Evolutionary conservation across 2,888 invertebrate species (phyloP), one percentile per base, ranked within the genome.

Genomic region (Dicyrtomina minuta): DNA sequence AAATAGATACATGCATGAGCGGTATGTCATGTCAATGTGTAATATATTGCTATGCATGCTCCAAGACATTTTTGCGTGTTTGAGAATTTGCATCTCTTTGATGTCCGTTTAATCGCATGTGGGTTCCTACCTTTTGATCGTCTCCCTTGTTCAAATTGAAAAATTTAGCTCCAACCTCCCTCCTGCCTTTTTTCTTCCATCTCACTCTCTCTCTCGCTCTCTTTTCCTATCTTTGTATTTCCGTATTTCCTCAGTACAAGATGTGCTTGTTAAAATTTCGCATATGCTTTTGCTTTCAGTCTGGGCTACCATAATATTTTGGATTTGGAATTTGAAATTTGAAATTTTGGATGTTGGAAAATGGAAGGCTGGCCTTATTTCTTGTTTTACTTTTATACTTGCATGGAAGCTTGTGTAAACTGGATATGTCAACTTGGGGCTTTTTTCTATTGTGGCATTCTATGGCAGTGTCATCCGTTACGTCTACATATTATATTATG

Each of bases 41-140:
- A 49, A n/a, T 44, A 22, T 49, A n/a, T 1, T 8, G n/a, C 26
- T n/a, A n/a, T 27, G 24, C 24, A n/a, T 27, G n/a, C 53, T 24
- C 62, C 55, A 55, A 49, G 2, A 17, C 70, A 43, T 72, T 68
- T 70, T 67, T 72, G 67, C 66, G 61, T 73, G 70, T 69, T 66
- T 68, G 59, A 68, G 12, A 66, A 77, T 77, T 77, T 77, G 75
- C 77, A 77, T 77, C 74, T 65, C 76, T 77, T 77, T 77, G 76
- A 77, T 77, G 76, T 73, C 70, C 70, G 58, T 73, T 74, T 75
- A 76, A 76, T 76, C 76, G 69, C 71, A 71, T 77, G 76, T 71
- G 74, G 74, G 75, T 75, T 74, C 73, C 66, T 70, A 73, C 73
- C 74, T 71, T 72, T 73, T 71, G 71, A 73, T 75, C 72, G 61